Evolutionary conservation across 2,797 vertebrate species (phyloP).

Genomic region (Cephalopachus bancanus): DNA sequence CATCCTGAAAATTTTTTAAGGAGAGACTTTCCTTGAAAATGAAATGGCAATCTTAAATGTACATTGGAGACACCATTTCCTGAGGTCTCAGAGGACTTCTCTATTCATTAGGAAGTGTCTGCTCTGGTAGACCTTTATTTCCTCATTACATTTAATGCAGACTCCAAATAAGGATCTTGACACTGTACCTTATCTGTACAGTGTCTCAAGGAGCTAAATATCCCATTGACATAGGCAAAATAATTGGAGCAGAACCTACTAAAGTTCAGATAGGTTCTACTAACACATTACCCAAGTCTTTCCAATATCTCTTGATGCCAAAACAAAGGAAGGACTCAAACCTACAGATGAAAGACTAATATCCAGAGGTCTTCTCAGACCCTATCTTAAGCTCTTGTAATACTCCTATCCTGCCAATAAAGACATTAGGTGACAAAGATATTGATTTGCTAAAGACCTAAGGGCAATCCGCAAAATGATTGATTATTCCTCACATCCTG

Average conservation of each 20-base stretch:
- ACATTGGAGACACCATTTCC: neutral
- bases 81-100: neutral
- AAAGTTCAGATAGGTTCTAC: neutral
- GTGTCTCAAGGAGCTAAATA: neutral
- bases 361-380: neutral
- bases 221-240: neutral
- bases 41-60: neutral
- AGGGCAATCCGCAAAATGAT: neutral
- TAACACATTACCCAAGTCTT: neutral
- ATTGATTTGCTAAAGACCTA: neutral
- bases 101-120: neutral
- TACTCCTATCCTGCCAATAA: neutral
- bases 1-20: neutral
- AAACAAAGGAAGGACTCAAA: neutral
- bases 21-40: neutral
- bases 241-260: neutral
- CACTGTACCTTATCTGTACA: neutral
- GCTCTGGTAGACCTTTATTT: neutral
- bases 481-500: neutral
- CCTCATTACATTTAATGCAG: neutral
- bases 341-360: neutral
- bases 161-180: neutral
- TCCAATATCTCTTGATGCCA: neutral
- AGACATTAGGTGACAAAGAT: neutral
- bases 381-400: neutral